Base-by-base conservation (phyloP, 2,888 invertebrate species). In the Drosophila subquinaria region DNA sequence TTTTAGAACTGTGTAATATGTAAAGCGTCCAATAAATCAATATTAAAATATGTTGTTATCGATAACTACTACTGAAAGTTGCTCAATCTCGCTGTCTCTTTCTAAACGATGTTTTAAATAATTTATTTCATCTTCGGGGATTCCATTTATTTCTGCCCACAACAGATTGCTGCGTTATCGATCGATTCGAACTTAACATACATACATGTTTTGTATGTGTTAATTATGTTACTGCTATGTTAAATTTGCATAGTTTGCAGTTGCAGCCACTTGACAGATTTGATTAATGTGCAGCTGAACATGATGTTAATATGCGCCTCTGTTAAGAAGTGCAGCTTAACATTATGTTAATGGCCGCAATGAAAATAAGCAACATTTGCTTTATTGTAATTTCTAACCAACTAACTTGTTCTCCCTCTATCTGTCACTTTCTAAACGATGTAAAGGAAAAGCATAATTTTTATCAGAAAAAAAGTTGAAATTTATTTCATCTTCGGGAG, bases 1-100 rank as follows among this genome's bases (percentile, higher is more conserved):
- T 70, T 70, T 17, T 27, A 15, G 43, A 50, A 40, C 11, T 11
- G 36, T n/a, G 33, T 43, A 53, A 60, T 50, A 47, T 17, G 35
- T 51, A 51, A 47, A 74, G 11, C 10, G 23, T 48, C 36, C 5
- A 35, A 15, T 35, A 61, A 42, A 35, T 35, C 35, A n/a, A 51
- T n/a, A 4, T 4, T 47, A n/a, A 23, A 23, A 53, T 40, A 27
- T 30, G 15, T 27, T 55, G 13, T 30, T 17, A 35, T 45, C 35
- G 20, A 30, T 15, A 30, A 27, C 20, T 20, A 51, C 35, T 6
- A 8, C 13, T 15, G 47, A 23, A 23, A 23, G n/a, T 20, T 43
- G 5, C 17, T 9, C 3, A 17, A 1, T 30, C 4, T 5, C 1
- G 6, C 17, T 17, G 17, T 55, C 30, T 55, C 42, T 30, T 9